Evolutionary conservation across 1,140 invertebrate species (phyloP).

Genomic region (Drosophila eugracilis): DNA sequence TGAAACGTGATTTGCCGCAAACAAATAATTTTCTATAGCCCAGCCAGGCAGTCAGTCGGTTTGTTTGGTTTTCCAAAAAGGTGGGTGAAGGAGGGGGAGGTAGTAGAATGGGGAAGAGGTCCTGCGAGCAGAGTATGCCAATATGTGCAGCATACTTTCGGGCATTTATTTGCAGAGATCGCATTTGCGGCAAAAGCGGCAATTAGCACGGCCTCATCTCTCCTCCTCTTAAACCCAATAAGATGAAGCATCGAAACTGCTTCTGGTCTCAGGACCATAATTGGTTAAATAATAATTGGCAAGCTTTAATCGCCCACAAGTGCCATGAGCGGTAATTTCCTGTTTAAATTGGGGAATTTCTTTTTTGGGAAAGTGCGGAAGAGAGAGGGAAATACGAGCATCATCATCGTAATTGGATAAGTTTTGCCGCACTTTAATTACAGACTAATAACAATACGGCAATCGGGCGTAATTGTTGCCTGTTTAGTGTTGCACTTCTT

Average conservation of each 20-base stretch:
- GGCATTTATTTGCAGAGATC: slow-evolving; percentile 44
- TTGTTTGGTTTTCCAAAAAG: slow-evolving; percentile 27
- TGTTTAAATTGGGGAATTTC: slow-evolving; percentile 11
- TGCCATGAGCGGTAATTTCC: slow-evolving; percentile 26
- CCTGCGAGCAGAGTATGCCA: neutral
- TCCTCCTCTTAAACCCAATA: slow-evolving; percentile 23
- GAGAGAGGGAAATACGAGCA: neutral
- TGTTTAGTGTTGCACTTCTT: slow-evolving; percentile 14
- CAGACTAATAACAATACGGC: slow-evolving; percentile 13
- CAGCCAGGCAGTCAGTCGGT: slow-evolving; percentile 18
- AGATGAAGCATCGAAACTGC: slow-evolving; percentile 33
- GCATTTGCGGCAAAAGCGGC: slow-evolving; percentile 45
- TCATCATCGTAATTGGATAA: slow-evolving; percentile 16
- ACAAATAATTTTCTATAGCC: slow-evolving; percentile 53
- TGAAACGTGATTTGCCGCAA: slow-evolving; percentile 64
- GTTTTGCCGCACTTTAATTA: slow-evolving; percentile 24
- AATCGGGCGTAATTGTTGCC: slow-evolving; percentile 2
- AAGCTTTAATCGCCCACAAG: neutral
- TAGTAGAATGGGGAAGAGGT: too few relatives aligned
- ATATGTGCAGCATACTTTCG: slow-evolving; percentile 38
- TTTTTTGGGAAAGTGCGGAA: neutral
- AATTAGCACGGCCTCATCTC: slow-evolving; percentile 34
- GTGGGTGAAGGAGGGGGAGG: too few relatives aligned
- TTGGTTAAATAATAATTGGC: slow-evolving; percentile 28
- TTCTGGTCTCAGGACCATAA: slow-evolving; percentile 12